Conservation (phyloP, 2,888 invertebrate species). For the Tachina fera region DNA sequence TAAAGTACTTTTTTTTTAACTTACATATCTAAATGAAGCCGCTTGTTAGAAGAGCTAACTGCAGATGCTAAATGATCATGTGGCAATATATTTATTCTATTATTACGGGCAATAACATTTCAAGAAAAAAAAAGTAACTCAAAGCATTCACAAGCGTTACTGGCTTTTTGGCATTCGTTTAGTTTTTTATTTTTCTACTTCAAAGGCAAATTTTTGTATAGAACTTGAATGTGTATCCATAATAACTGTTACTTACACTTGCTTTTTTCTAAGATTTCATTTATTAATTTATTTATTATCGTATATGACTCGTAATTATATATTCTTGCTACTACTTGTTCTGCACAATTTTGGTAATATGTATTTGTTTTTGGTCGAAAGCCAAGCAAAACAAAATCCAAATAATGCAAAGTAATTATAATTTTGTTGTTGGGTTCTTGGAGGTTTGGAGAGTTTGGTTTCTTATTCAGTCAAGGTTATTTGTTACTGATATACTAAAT, state of each 20-base stretch:
- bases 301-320: neutral
- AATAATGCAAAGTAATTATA: neutral
- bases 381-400: neutral
- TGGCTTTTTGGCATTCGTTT: conserved; percentile 10
- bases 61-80: too few species aligned
- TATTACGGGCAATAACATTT: neutral
- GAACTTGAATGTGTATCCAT: neutral
- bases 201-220: neutral
- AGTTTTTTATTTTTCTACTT: neutral
- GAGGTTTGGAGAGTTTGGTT: neutral
- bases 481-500: neutral
- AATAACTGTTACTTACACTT: neutral
- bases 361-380: conserved; percentile 4
- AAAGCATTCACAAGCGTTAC: neutral
- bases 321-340: neutral
- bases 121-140: neutral
- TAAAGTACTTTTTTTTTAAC: too few species aligned
- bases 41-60: too few species aligned
- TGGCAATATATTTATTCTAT: neutral
- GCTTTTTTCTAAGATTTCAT: neutral
- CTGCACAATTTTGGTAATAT: neutral
- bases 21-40: too few species aligned
- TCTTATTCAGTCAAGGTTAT: conserved; percentile 30
- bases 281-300: conserved; percentile 1
- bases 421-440: neutral